phyloP scores from a whole-genome alignment of 2,113 vertebrate genomes.

The Epinephelus cyanopodus region DNA sequence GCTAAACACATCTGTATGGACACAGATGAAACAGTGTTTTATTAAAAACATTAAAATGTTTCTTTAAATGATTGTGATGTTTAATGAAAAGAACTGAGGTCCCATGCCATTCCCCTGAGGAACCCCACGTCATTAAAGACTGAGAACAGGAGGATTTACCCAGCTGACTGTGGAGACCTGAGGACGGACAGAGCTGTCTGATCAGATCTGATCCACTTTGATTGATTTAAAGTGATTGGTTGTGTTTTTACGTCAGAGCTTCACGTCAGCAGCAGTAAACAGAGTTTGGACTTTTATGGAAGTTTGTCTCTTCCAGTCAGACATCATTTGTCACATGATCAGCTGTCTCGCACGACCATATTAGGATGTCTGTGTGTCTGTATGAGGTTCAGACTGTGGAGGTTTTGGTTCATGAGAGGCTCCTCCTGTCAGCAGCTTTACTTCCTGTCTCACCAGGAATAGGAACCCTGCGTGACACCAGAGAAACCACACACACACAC shows the following conservation, averaged over 20 bases:
- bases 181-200: not conserved
- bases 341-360: slow-evolving; percentile 19
- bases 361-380: slow-evolving; percentile 10
- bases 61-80: too few species aligned
- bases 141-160: not conserved
- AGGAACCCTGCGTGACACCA: slow-evolving; percentile 15
- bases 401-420: not conserved
- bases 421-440: not conserved
- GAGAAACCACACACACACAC: slow-evolving; percentile 27
- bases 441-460: slow-evolving; percentile 53
- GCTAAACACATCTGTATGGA: too few species aligned
- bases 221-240: too few species aligned
- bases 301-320: slow-evolving; percentile 9
- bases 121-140: not conserved
- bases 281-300: not conserved
- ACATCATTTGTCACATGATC: slow-evolving; percentile 6
- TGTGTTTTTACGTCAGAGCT: not conserved
- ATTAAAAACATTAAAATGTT: too few species aligned
- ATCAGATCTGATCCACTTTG: too few species aligned
- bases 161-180: too few species aligned
- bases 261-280: not conserved
- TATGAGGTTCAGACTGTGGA: not conserved
- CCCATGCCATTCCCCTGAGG: not conserved
- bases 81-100: not conserved
- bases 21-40: too few species aligned